Evolutionary conservation across 2,888 invertebrate genomes (phyloP).

Genomic region (Sisyra terminalis): DNA sequence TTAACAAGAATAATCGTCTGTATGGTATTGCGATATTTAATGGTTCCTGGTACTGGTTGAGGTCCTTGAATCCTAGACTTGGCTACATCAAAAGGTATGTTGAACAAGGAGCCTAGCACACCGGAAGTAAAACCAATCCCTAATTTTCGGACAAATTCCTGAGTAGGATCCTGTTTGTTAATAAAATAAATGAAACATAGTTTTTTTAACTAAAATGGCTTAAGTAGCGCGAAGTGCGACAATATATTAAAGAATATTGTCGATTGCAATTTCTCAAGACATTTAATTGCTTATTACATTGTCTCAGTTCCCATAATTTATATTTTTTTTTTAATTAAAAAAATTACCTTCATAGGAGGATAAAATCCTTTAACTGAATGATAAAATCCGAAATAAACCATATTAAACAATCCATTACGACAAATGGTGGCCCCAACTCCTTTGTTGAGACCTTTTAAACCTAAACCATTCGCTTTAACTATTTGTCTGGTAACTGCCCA

Average conservation of each 20-base stretch:
- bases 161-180: conserved; percentile 44
- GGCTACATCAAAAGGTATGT: conserved; percentile 93
- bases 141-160: conserved; percentile 60
- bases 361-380: conserved; percentile 70
- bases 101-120: conserved; percentile 67
- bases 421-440: conserved; percentile 80
- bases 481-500: conserved; percentile 68
- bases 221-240: no score
- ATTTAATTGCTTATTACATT: no score
- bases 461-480: conserved; percentile 56
- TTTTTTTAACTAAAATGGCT: no score
- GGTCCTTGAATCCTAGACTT: conserved; percentile 92
- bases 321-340: background rate
- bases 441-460: conserved; percentile 65
- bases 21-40: conserved; percentile 66
- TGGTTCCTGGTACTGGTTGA: conserved; percentile 50
- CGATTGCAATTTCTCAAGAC: no score
- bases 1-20: conserved; percentile 58
- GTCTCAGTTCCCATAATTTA: no score
- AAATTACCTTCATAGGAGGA: conserved; percentile 43
- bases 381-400: conserved; percentile 90
- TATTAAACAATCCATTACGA: conserved; percentile 82
- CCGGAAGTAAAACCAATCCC: conserved; percentile 78
- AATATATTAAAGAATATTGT: no score
- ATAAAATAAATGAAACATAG: no score